These are phyloP conservation scores for Catharus ustulatus DNA, from an alignment of 2,797 vertebrate species.

Conservation along the genomic window DNA sequence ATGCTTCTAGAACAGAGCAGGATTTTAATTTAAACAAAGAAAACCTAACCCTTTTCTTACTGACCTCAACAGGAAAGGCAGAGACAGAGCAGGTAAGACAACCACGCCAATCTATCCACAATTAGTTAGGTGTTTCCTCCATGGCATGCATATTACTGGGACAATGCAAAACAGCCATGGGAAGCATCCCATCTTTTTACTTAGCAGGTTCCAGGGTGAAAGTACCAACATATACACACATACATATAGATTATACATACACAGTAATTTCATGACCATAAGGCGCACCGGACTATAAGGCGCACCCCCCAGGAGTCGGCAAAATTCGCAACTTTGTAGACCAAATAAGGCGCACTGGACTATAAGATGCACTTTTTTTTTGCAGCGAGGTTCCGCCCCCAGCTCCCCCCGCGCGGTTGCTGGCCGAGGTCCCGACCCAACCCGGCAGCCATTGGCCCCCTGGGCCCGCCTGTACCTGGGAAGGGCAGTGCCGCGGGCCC, in stretches of 20 bases:
- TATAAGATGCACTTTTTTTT: too few relatives aligned
- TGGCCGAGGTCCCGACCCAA: too few relatives aligned
- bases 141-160: background rate
- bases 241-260: rapidly evolving
- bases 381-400: too few relatives aligned
- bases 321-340: too few relatives aligned
- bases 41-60: background rate
- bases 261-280: too few relatives aligned
- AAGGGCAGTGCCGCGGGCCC: too few relatives aligned
- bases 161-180: background rate
- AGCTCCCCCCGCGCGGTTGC: too few relatives aligned
- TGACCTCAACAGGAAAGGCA: background rate
- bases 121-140: background rate
- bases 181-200: background rate
- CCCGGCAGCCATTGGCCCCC: too few relatives aligned
- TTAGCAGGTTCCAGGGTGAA: background rate
- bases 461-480: too few relatives aligned
- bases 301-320: too few relatives aligned
- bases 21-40: background rate
- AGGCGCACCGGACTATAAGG: too few relatives aligned
- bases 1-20: background rate
- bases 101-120: background rate
- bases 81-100: background rate
- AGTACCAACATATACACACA: background rate
- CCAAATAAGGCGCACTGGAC: too few relatives aligned